Evolutionary conservation across 1,140 invertebrate genomes (phyloP).

Genomic region (Meloidogyne hapla): DNA sequence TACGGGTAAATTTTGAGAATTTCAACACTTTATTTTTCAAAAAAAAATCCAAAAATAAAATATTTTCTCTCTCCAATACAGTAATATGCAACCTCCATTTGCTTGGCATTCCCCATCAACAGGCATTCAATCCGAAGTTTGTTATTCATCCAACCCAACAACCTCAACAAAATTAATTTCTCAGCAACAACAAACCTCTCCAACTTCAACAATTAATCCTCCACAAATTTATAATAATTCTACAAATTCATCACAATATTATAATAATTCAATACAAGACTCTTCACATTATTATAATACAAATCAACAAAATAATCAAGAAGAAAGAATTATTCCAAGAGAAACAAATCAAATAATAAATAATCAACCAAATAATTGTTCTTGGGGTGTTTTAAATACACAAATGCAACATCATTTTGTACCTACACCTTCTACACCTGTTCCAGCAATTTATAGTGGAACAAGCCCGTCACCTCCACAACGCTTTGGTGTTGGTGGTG

Average conservation of each 20-base stretch:
- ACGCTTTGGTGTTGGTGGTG: slow-evolving; percentile 13
- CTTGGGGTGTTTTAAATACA: slow-evolving; percentile 6
- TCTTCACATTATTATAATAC: not conserved
- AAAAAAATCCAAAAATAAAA: not conserved
- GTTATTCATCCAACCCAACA: not conserved
- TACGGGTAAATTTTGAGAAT: not conserved
- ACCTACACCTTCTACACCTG: slow-evolving; percentile 20
- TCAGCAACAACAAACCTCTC: not conserved
- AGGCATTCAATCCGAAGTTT: not conserved
- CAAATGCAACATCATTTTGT: slow-evolving; percentile 16
- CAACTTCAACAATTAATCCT: not conserved
- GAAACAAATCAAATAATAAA: not conserved
- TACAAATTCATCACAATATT: not conserved
- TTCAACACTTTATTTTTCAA: not conserved
- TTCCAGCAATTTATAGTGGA: slow-evolving; percentile 20
- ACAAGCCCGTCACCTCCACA: slow-evolving; percentile 25
- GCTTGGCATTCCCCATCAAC: not conserved
- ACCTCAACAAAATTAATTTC: slow-evolving; percentile 8
- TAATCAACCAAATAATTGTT: not conserved
- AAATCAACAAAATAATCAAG: not conserved
- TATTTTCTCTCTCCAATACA: no score
- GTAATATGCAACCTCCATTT: not conserved
- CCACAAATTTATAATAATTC: slow-evolving; percentile 1
- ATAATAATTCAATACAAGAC: not conserved
- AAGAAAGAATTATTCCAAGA: not conserved